Conservation (phyloP, 2,888 invertebrate species). For the Meiosimyza decipiens region DNA sequence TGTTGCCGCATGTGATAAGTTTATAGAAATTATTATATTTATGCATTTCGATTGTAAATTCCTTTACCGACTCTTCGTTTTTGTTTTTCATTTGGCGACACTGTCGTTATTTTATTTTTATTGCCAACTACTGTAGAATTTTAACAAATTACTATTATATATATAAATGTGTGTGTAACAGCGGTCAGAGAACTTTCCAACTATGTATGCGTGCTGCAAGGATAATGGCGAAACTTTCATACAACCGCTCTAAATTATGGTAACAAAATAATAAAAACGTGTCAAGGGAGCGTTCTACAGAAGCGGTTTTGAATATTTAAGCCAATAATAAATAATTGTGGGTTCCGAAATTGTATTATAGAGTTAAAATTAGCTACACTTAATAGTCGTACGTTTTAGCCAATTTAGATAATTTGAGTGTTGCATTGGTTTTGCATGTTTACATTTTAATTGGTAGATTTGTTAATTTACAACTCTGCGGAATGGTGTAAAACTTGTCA, state of each 20-base stretch:
- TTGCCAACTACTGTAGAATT: not conserved
- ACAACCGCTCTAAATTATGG: too few relatives aligned
- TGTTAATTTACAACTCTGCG: too few relatives aligned
- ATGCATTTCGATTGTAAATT: conserved; percentile 25
- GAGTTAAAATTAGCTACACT: not conserved
- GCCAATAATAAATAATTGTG: conserved; percentile 17
- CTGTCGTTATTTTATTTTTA: conserved; percentile 13
- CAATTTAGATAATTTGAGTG: conserved; percentile 25
- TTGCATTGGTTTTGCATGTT: not conserved
- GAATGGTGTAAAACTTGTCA: too few relatives aligned
- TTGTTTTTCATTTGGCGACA: not conserved
- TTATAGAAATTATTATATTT: conserved; percentile 21
- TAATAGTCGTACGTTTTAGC: not conserved
- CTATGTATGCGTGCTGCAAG: not conserved
- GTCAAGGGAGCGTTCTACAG: not conserved
- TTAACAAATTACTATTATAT: conserved; percentile 7
- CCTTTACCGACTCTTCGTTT: not conserved
- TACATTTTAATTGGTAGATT: conserved; percentile 1
- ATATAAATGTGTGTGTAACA: not conserved
- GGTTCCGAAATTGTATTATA: conserved; percentile 1
- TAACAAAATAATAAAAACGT: not conserved
- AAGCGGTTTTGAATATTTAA: not conserved
- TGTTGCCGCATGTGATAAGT: not conserved
- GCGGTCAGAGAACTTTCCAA: conserved; percentile 4
- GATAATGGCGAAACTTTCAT: too few relatives aligned